Percentiles rank a stretch among this genome's conserved stretches.
Evolutionary conservation across 2,888 invertebrate genomes (phyloP).

Genomic region (Agrilus mali): DNA sequence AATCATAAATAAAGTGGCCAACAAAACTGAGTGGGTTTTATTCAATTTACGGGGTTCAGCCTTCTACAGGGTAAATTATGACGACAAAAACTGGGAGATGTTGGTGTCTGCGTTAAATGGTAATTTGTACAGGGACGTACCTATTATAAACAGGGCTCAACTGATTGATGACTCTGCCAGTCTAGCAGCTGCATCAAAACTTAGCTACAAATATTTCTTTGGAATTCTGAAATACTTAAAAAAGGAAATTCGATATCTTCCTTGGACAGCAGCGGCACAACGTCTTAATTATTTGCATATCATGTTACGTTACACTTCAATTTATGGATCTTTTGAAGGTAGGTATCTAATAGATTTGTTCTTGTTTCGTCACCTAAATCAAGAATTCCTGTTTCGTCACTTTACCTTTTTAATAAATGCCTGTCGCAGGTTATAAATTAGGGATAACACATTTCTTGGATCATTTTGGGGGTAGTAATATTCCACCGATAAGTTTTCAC

Average conservation of each 20-base stretch:
- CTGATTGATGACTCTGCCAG: slow-evolving; percentile 69
- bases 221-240: slow-evolving; percentile 37
- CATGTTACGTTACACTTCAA: slow-evolving; percentile 45
- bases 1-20: slow-evolving; percentile 28
- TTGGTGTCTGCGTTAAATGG: slow-evolving; percentile 44
- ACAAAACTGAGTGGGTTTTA: slow-evolving; percentile 49
- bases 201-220: slow-evolving; percentile 53
- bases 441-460: too few species aligned
- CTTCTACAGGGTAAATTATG: slow-evolving; percentile 66
- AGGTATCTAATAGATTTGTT: too few species aligned
- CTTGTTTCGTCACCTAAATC: too few species aligned
- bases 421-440: too few species aligned
- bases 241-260: slow-evolving; percentile 45
- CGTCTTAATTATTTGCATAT: slow-evolving; percentile 46
- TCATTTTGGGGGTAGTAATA: too few species aligned
- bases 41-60: slow-evolving; percentile 63
- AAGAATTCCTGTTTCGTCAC: too few species aligned
- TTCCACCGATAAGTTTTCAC: too few species aligned
- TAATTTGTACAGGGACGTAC: slow-evolving; percentile 40
- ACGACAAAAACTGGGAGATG: slow-evolving; percentile 58
- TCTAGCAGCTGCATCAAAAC: slow-evolving; percentile 49
- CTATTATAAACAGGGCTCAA: slow-evolving; percentile 64
- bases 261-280: slow-evolving; percentile 49
- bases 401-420: too few species aligned
- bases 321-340: slow-evolving; percentile 50